Evolutionary conservation across 2,888 invertebrate species (phyloP).

Genomic region (Himalopsyche anomala): DNA sequence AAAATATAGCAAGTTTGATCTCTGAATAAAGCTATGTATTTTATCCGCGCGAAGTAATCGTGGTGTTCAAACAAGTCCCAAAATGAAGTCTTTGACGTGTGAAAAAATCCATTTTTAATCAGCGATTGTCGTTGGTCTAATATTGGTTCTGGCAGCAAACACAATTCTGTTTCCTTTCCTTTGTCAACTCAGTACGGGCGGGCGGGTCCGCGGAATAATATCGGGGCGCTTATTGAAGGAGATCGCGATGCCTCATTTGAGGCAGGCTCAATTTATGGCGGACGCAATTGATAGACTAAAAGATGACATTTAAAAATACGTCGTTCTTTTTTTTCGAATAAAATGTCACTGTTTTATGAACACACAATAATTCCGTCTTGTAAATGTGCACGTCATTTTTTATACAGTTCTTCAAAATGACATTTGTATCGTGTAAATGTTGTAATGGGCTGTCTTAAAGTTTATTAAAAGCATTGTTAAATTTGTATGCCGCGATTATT

Average conservation of each 20-base stretch:
- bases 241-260: constrained; percentile 7
- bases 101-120: constrained; percentile 1
- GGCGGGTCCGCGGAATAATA: background rate
- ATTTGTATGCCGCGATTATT: too few relatives aligned
- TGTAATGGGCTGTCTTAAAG: too few relatives aligned
- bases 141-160: background rate
- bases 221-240: background rate
- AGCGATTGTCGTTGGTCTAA: background rate
- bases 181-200: background rate
- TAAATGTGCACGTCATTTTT: too few relatives aligned
- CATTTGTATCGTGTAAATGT: too few relatives aligned
- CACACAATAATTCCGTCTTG: too few relatives aligned
- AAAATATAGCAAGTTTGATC: too few relatives aligned
- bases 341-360: too few relatives aligned
- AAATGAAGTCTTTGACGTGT: background rate
- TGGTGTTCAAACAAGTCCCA: background rate
- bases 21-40: background rate
- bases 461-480: too few relatives aligned
- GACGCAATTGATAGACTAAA: constrained; percentile 10
- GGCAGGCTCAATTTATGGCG: background rate
- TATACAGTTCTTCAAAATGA: too few relatives aligned
- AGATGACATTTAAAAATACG: background rate
- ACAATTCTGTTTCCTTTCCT: constrained; percentile 4
- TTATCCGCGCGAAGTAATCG: background rate
- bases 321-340: background rate